A percentile compares a stretch with the other conserved stretches of the same genome.
These are phyloP conservation scores for Eilema griseolum DNA, from an alignment of 2,888 invertebrate genomes.

Conservation along the genomic window DNA sequence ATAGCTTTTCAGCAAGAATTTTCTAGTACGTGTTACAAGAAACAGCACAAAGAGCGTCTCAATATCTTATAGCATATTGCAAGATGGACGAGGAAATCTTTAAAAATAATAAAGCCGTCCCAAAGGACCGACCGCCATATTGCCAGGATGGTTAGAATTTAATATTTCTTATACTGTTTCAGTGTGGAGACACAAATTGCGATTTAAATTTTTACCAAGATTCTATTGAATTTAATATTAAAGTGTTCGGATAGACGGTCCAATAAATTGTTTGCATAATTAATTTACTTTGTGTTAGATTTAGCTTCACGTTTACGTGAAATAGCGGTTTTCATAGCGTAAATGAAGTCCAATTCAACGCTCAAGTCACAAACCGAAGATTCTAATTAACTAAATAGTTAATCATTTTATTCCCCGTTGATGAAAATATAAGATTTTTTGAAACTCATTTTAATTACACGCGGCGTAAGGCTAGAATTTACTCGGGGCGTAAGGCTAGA, in stretches of 20 bases:
- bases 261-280: constrained; percentile 7
- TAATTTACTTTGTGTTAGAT: background rate
- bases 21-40: background rate
- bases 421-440: no score
- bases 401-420: no score
- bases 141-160: background rate
- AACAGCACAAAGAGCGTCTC: background rate
- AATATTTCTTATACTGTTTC: background rate
- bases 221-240: background rate
- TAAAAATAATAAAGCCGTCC: background rate
- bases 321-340: background rate
- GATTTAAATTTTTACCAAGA: background rate
- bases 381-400: background rate
- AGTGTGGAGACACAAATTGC: background rate
- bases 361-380: background rate
- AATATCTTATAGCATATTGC: background rate
- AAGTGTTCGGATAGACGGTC: background rate
- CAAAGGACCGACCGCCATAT: constrained; percentile 4
- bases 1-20: background rate
- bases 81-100: background rate
- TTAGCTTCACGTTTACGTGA: background rate
- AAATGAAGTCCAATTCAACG: background rate
- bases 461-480: no score
- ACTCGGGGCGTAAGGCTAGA: no score
- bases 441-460: no score